Conservation (phyloP, 2,797 vertebrate genomes). For the Microcaecilia unicolor region DNA sequence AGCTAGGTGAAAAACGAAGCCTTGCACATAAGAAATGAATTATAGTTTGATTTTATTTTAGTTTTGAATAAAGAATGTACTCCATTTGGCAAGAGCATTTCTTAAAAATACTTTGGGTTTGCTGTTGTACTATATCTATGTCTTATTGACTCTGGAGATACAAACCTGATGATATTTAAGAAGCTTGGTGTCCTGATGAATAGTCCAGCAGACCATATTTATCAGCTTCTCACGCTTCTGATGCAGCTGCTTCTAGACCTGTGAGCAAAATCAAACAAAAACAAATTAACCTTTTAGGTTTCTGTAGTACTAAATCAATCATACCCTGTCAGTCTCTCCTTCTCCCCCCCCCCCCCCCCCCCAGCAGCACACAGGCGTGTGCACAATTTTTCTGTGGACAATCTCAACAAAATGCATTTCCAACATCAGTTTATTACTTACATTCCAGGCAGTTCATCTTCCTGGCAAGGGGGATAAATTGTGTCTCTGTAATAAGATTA, state of each 20-base stretch:
- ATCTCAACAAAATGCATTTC: constrained; percentile 9
- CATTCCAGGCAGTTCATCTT: constrained; percentile 13
- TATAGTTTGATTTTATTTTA: too few relatives aligned
- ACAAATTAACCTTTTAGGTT: constrained; percentile 23
- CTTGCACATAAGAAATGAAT: too few relatives aligned
- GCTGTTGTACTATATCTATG: too few relatives aligned
- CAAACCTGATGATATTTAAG: too few relatives aligned
- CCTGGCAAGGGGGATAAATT: constrained; percentile 24
- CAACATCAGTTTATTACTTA: neutral
- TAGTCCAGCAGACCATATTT: neutral
- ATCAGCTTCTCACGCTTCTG: neutral
- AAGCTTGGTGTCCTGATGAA: neutral
- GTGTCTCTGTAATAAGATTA: constrained; percentile 15
- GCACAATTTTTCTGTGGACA: constrained; percentile 5
- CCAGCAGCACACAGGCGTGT: neutral
- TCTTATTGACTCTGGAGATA: too few relatives aligned
- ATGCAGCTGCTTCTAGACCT: constrained; percentile 2
- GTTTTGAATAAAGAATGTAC: too few relatives aligned
- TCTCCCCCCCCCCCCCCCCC: neutral
- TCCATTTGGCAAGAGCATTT: too few relatives aligned
- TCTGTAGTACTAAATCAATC: constrained; percentile 10
- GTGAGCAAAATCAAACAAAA: constrained; percentile 24
- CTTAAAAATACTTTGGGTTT: too few relatives aligned
- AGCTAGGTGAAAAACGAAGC: too few relatives aligned
- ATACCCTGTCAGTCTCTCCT: neutral